phyloP scores from a whole-genome alignment of 1,140 invertebrate species.

The Pentalonia nigronervosa region DNA sequence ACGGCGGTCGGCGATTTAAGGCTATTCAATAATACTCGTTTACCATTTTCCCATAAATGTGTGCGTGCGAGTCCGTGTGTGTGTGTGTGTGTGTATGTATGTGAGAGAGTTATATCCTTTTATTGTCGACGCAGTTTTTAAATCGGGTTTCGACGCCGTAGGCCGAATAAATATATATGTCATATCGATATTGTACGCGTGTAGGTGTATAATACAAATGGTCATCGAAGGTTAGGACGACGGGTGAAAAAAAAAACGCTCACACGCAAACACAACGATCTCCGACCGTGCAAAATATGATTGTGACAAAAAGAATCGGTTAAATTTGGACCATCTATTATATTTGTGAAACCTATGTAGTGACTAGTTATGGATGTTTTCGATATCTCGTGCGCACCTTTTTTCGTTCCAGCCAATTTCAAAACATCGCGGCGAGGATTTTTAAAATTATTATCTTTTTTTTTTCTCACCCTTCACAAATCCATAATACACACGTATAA shows the following conservation, averaged over 20 bases:
- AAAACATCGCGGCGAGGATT: neutral
- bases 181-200: neutral
- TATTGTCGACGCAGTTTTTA: slow-evolving; percentile 41
- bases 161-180: slow-evolving; percentile 42
- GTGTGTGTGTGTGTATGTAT: neutral
- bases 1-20: neutral
- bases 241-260: slow-evolving; percentile 28
- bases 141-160: slow-evolving; percentile 14
- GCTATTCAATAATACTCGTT: slow-evolving; percentile 33
- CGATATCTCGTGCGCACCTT: slow-evolving; percentile 11
- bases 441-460: slow-evolving; percentile 38
- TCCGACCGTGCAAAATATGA: slow-evolving; percentile 43
- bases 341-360: slow-evolving; percentile 51
- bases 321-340: slow-evolving; percentile 42
- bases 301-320: slow-evolving; percentile 53
- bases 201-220: slow-evolving; percentile 34
- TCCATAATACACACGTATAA: slow-evolving; percentile 33
- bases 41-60: slow-evolving; percentile 3
- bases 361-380: slow-evolving; percentile 47
- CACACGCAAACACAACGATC: slow-evolving; percentile 15
- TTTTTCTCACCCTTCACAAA: neutral
- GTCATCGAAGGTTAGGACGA: slow-evolving; percentile 7
- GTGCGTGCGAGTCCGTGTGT: too few relatives aligned
- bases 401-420: slow-evolving; percentile 21
- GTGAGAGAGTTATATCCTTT: neutral